Percentiles rank a stretch among this genome's conserved stretches.
These are phyloP conservation scores for Rhynchomys soricoides DNA, from an alignment of 2,113 vertebrate genomes.

Conservation along the genomic window DNA sequence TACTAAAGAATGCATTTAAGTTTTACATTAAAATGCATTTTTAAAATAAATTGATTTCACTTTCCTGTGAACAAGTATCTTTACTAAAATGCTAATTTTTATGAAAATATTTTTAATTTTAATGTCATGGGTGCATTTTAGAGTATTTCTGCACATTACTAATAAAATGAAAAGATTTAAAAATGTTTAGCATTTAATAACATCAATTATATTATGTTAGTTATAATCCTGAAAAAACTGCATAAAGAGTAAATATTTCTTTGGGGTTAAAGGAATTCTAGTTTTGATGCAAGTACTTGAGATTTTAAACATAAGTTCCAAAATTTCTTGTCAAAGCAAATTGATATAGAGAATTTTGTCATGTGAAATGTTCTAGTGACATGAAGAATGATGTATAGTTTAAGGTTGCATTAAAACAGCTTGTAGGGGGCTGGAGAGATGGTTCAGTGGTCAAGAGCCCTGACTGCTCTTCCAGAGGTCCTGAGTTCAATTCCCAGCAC, in stretches of 20 bases:
- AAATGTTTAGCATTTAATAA: background rate
- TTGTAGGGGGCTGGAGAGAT: too few relatives aligned
- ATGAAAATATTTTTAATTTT: constrained; percentile 10
- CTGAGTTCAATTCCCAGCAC: too few relatives aligned
- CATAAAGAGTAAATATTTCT: background rate
- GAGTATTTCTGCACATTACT: background rate
- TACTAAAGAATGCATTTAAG: background rate
- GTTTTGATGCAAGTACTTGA: background rate
- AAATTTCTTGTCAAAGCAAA: background rate
- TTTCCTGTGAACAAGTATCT: background rate
- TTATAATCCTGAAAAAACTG: background rate
- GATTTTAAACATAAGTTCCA: background rate
- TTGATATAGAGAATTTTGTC: background rate
- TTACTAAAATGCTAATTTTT: background rate
- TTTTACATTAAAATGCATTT: background rate
- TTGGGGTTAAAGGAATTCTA: background rate
- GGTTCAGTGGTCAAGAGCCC: too few relatives aligned
- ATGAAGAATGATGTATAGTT: background rate
- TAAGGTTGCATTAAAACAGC: background rate
- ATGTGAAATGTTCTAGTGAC: background rate
- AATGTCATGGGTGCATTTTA: background rate
- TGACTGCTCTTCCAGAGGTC: too few relatives aligned
- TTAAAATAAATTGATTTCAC: background rate
- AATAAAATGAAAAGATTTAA: constrained; percentile 2
- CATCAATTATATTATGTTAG: background rate